Conservation (phyloP, 2,113 vertebrate species). For the Bubo scandiacus region DNA sequence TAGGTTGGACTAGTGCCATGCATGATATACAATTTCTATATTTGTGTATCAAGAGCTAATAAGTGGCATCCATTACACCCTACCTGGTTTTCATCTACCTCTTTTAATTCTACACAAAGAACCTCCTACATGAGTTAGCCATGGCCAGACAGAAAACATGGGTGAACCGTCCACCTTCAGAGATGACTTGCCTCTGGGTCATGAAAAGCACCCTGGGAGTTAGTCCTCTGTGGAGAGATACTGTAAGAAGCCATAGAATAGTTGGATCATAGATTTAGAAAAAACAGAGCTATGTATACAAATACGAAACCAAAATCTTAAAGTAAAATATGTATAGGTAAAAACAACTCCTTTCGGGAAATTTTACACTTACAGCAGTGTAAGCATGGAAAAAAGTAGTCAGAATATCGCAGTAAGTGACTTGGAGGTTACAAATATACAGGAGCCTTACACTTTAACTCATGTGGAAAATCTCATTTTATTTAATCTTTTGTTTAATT, state of each 20-base stretch:
- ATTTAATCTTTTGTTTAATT: not conserved
- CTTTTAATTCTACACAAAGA: not conserved
- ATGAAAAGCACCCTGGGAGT: not conserved
- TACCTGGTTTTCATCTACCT: not conserved
- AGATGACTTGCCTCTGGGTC: not conserved
- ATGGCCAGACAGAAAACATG: not conserved
- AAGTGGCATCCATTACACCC: not conserved
- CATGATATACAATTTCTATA: not conserved
- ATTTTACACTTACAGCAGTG: not conserved
- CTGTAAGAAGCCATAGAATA: not conserved
- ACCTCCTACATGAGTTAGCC: not conserved
- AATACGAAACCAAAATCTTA: not conserved
- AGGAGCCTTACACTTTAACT: not conserved
- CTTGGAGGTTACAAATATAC: not conserved
- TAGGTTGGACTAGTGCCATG: not conserved
- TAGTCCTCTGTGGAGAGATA: not conserved
- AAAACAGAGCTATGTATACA: not conserved
- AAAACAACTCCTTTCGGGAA: not conserved
- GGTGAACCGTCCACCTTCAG: not conserved
- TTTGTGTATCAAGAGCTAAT: not conserved
- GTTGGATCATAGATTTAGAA: not conserved
- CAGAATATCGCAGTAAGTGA: not conserved
- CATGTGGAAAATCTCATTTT: not conserved
- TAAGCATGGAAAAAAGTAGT: not conserved
- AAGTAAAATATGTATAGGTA: not conserved